Evolutionary conservation across 2,113 vertebrate species (phyloP), one percentile per base, ranked within the genome.

Genomic region (Oxygymnocypris stewartii): DNA sequence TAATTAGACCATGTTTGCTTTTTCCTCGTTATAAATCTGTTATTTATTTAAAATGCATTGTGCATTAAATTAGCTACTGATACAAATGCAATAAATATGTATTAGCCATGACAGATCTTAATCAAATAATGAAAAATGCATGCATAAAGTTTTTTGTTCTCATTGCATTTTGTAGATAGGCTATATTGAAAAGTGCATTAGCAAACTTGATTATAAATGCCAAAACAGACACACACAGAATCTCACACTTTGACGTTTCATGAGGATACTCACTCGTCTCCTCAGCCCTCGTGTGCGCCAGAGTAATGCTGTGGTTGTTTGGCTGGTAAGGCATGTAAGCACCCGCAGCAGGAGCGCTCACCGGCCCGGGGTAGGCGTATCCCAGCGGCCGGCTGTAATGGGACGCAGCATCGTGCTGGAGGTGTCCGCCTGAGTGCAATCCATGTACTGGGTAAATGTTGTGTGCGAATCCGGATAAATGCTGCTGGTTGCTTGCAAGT

Each of bases 311-410:
- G 91, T 93, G 92, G 91, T 89, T 90, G 92, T 86, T 91, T 89
- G 94, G 95, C 88, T 95, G 96, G 92, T 96, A 95, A 86, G 94
- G 75, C 92, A 96, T 91, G 94, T 97, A 97, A 23, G 96, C 91
- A 37, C 94, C 92, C 59, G 92, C 85, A 59, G 93, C 91, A 40
- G 95, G 93, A 86, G 93, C 57, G 92, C 89, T 89, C 89, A 91
- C 92, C 63, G 93, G 75, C 84, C 92, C 90, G 63, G 96, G 88
- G 92, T 96, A 97, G 74, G 96, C 90, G 89, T 94, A 97, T 59
- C 95, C 93, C 91, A 96, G 87, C 69, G 96, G 91, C 40, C 96
- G 95, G 77, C 95, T 90, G 87, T 96, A 96, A 54, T 95, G 90
- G 37, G 89, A 92, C 76, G 93, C 88, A 78, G 92, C 91, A 10